These are phyloP conservation scores for Anguilla obscura DNA, from an alignment of 2,797 vertebrate genomes.

Conservation along the genomic window DNA sequence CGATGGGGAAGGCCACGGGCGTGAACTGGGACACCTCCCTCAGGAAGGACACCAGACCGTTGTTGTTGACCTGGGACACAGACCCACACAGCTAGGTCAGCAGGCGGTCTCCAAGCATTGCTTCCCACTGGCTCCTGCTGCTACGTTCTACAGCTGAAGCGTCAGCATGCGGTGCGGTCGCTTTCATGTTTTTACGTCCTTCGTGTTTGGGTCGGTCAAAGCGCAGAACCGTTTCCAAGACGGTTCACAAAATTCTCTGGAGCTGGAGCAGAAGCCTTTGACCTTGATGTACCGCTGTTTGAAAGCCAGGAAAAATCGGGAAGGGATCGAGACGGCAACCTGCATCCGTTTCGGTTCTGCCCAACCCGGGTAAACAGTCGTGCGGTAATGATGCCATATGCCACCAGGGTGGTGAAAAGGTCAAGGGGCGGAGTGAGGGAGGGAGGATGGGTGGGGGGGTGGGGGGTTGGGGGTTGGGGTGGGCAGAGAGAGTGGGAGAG, in stretches of 20 bases:
- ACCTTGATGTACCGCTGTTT: background rate
- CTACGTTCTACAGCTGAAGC: conserved; percentile 25
- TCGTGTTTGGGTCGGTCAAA: conserved; percentile 23
- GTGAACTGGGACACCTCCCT: conserved; percentile 98
- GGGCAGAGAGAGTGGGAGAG: conserved; percentile 19
- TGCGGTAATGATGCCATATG: background rate
- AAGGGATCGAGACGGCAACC: background rate
- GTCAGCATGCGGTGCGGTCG: conserved; percentile 17
- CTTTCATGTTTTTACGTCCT: background rate
- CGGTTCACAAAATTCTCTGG: background rate
- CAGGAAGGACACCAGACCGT: conserved; percentile 94
- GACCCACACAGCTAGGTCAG: conserved; percentile 22
- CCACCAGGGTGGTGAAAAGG: background rate
- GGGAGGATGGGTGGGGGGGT: background rate
- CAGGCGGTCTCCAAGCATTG: conserved; percentile 1
- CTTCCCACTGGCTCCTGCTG: conserved; percentile 16
- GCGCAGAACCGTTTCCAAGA: background rate
- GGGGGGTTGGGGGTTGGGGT: conserved; percentile 34
- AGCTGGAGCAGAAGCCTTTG: background rate
- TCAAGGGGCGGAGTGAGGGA: conserved; percentile 32
- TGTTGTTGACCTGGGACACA: conserved; percentile 89
- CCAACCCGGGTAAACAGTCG: background rate
- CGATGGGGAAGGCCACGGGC: conserved; percentile 92
- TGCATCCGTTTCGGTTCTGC: background rate
- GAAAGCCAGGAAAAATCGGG: conserved; percentile 6